phyloP scores from a whole-genome alignment of 2,797 vertebrate species.

The Lutjanus campechanus region DNA sequence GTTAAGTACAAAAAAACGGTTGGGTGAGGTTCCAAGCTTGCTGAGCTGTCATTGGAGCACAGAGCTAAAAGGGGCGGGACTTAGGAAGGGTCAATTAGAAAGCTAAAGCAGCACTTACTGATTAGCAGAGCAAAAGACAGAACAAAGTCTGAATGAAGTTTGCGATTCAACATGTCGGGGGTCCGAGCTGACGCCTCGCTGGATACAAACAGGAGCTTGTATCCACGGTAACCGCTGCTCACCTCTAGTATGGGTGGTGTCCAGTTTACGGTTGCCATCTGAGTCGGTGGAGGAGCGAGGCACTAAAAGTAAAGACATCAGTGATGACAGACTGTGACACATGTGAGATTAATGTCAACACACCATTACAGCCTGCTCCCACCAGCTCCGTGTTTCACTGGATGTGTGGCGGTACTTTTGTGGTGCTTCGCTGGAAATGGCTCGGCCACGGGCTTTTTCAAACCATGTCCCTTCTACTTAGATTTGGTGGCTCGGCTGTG shows the following conservation, averaged over 20 bases:
- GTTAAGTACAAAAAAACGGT: no score
- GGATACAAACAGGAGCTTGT: constrained; percentile 26
- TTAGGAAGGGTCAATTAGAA: neutral
- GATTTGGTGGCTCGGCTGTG: constrained; percentile 54
- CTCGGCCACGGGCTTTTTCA: constrained; percentile 43
- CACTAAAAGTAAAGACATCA: constrained; percentile 73
- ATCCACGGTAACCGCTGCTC: constrained; percentile 47
- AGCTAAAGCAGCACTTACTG: neutral
- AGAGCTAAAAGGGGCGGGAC: no score
- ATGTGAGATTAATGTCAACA: constrained; percentile 34
- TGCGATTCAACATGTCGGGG: neutral
- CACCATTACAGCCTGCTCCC: constrained; percentile 6
- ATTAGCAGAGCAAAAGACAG: neutral
- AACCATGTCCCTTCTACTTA: constrained; percentile 52
- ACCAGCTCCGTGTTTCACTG: constrained; percentile 33
- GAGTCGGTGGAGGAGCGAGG: constrained; percentile 73
- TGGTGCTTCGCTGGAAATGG: constrained; percentile 39
- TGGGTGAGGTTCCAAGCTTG: no score
- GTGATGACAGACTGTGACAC: constrained; percentile 27
- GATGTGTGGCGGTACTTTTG: constrained; percentile 54
- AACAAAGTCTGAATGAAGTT: neutral
- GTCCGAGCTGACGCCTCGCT: constrained; percentile 1
- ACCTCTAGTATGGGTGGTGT: constrained; percentile 80
- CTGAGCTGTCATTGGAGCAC: no score
- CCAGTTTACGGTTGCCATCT: constrained; percentile 75